Base-by-base conservation (phyloP, 2,888 invertebrate species). In the Microctonus aethiopoides region DNA sequence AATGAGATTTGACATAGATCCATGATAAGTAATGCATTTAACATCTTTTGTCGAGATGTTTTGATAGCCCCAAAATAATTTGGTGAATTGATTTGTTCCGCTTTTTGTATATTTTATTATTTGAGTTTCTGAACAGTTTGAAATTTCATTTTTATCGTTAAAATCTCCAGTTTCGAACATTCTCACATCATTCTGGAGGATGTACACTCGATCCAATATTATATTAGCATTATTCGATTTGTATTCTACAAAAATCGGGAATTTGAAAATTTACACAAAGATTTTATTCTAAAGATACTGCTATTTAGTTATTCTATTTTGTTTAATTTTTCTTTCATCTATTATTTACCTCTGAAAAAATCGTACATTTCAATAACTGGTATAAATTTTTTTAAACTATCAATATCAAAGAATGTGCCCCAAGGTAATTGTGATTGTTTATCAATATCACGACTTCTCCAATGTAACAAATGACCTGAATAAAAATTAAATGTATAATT, bases 311-410 rank as follows among this genome's bases (percentile, higher is more conserved):
- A n/a, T n/a, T n/a, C n/a, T n/a, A n/a, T n/a, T n/a, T n/a, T n/a
- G n/a, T n/a, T n/a, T n/a, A n/a, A n/a, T n/a, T n/a, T n/a, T n/a
- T n/a, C n/a, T n/a, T n/a, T n/a, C 11, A 1, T n/a, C 11, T 6
- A n/a, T n/a, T n/a, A 22, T 65, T 81, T 87, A 91, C 93, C 91
- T 81, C 89, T 83, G 65, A 97, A 87, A 84, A 94, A 93, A 77
- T 97, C 92, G 69, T 93, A 87, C 87, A 96, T 91, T 88, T 99
- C 99, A 2, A 96, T 88, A 0, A 98, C 95, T 59, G 96, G 95
- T 0, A 94, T 91, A 87, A 92, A 97, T 51, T 89, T 88, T 81
- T 91, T 89, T 29, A 99, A 87, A 79, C 95, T 94, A 0, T 88
- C 78, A 4, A 98, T 66, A 83, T 98, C 94, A 87, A 99, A 99